Conservation (phyloP, 1,140 invertebrate species). For the Neotoxoptera formosana region DNA sequence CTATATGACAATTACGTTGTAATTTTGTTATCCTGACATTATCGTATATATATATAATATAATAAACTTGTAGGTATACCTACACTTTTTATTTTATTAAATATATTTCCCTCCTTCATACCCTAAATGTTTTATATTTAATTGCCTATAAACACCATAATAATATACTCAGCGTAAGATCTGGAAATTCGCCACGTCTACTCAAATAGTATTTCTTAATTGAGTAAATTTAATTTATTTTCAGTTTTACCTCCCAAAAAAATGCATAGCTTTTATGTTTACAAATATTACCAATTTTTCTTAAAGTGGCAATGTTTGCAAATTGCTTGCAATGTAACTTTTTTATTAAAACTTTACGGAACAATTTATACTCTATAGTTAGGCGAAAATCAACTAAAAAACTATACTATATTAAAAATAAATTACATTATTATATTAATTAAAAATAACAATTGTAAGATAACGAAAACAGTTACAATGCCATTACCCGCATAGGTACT, state of each 20-base stretch:
- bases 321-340: background rate
- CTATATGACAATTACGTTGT: slow-evolving; percentile 10
- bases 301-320: background rate
- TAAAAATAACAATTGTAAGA: background rate
- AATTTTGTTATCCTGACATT: slow-evolving; percentile 12
- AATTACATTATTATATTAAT: background rate
- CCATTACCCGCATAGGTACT: background rate
- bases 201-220: background rate
- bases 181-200: background rate
- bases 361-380: background rate
- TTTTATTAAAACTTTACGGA: background rate
- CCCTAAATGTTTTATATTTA: background rate
- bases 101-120: background rate
- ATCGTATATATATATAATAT: slow-evolving; percentile 1
- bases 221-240: background rate
- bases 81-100: background rate
- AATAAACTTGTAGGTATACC: background rate
- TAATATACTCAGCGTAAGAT: background rate
- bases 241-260: background rate
- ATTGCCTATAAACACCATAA: background rate
- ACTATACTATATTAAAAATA: background rate
- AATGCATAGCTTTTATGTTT: background rate
- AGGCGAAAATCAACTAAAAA: background rate
- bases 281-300: background rate
- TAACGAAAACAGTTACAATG: background rate